A percentile compares a stretch with the other conserved stretches of the same genome.
These are phyloP conservation scores for Engystomops pustulosus DNA, from an alignment of 2,113 vertebrate genomes.

Conservation along the genomic window DNA sequence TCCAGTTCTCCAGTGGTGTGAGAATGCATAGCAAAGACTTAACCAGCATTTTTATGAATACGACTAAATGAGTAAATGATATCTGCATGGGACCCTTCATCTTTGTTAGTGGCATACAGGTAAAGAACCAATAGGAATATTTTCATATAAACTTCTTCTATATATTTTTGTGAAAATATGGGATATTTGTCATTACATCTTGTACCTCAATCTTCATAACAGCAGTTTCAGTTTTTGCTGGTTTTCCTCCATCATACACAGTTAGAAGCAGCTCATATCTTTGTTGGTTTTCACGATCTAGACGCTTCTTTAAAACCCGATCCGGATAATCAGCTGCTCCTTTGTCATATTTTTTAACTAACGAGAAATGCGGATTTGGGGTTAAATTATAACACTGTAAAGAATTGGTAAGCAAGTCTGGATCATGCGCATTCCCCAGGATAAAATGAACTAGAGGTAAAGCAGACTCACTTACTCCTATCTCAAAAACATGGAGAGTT, in stretches of 20 bases:
- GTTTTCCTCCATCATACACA: conserved; percentile 62
- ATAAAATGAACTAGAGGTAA: conserved; percentile 64
- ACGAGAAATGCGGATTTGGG: conserved; percentile 62
- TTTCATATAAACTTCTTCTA: conserved; percentile 68
- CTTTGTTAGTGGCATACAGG: conserved; percentile 69
- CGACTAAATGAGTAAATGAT: conserved; percentile 64
- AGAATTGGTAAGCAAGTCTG: conserved; percentile 66
- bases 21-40: conserved; percentile 51
- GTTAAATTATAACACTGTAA: conserved; percentile 70
- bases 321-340: conserved; percentile 67
- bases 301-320: conserved; percentile 57
- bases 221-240: conserved; percentile 64
- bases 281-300: conserved; percentile 64
- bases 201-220: conserved; percentile 70
- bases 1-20: conserved; percentile 39
- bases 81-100: conserved; percentile 63
- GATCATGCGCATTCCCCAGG: conserved; percentile 61
- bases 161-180: conserved; percentile 70
- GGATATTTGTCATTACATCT: conserved; percentile 78
- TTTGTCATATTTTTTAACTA: conserved; percentile 63
- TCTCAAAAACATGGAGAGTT: conserved; percentile 63
- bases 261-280: conserved; percentile 62
- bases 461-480: conserved; percentile 67
- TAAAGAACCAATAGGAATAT: conserved; percentile 61
- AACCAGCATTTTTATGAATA: background rate